Percentiles rank a stretch among this genome's conserved stretches.
phyloP scores from a whole-genome alignment of 2,888 invertebrate genomes.

The Bellardia bayeri region DNA sequence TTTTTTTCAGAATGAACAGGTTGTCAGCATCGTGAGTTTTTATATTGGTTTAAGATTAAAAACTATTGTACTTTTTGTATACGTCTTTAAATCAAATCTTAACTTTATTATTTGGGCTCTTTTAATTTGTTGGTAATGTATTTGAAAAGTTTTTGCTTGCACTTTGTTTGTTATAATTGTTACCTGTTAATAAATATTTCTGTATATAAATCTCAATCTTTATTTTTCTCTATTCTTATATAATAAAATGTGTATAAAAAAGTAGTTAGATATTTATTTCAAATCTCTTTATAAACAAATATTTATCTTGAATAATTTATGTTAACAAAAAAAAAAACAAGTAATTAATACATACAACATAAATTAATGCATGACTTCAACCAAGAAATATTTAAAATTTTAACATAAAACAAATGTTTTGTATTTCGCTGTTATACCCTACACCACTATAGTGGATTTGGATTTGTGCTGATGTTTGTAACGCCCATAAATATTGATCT shows the following conservation, averaged over 20 bases:
- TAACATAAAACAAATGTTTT: slow-evolving; percentile 23
- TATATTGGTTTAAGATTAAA: slow-evolving; percentile 72
- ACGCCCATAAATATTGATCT: too few species aligned
- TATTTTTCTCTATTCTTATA: slow-evolving; percentile 4
- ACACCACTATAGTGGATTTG: too few species aligned
- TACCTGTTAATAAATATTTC: slow-evolving; percentile 24
- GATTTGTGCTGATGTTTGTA: too few species aligned
- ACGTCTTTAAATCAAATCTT: slow-evolving; percentile 16
- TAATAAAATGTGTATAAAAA: neutral
- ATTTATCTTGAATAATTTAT: slow-evolving; percentile 27
- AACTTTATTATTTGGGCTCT: slow-evolving; percentile 30
- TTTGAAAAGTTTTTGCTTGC: slow-evolving; percentile 45
- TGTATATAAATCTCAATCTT: slow-evolving; percentile 3
- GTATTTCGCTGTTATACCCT: neutral
- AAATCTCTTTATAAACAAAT: slow-evolving; percentile 9
- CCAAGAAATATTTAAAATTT: slow-evolving; percentile 19
- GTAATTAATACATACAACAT: slow-evolving; percentile 3
- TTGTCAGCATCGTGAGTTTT: slow-evolving; percentile 84
- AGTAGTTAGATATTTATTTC: neutral
- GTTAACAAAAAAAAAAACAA: slow-evolving; percentile 8
- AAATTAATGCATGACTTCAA: slow-evolving; percentile 38
- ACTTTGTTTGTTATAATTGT: slow-evolving; percentile 32
- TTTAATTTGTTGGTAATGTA: slow-evolving; percentile 63
- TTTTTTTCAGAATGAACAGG: slow-evolving; percentile 84
- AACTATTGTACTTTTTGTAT: slow-evolving; percentile 52